Conservation (phyloP, 2,113 vertebrate species). For the Brachyhypopomus occidentalis region DNA sequence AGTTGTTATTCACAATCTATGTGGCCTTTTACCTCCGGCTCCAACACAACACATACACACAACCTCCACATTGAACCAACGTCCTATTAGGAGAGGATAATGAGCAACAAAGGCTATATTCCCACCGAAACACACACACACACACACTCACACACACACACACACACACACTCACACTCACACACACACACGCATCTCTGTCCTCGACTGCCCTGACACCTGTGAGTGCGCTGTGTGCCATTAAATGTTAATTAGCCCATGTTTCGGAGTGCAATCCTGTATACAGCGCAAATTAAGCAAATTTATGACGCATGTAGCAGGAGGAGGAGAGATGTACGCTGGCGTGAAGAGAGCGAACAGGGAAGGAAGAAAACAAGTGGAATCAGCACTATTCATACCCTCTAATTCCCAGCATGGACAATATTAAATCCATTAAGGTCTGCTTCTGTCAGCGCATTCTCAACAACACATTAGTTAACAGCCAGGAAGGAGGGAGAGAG, state of each 20-base stretch:
- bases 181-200: conserved; percentile 7
- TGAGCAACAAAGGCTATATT: conserved; percentile 34
- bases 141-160: conserved; percentile 26
- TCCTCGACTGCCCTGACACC: conserved; percentile 56
- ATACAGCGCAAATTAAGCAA: conserved; percentile 65
- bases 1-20: conserved; percentile 73
- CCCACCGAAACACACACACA: conserved; percentile 27
- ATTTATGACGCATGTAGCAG: conserved; percentile 70
- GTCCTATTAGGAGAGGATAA: conserved; percentile 54
- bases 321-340: conserved; percentile 49
- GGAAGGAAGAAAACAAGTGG: conserved; percentile 56
- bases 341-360: conserved; percentile 39
- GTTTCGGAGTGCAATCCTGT: conserved; percentile 42
- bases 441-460: conserved; percentile 77
- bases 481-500: conserved; percentile 49
- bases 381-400: conserved; percentile 81
- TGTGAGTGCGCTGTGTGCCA: conserved; percentile 59
- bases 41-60: no score
- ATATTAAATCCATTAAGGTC: conserved; percentile 70
- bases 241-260: conserved; percentile 72
- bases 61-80: conserved; percentile 19
- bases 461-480: conserved; percentile 69
- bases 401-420: conserved; percentile 66
- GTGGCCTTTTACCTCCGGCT: conserved; percentile 53
- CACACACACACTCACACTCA: conserved; percentile 39